Percentiles rank a stretch among this genome's conserved stretches.
These are phyloP conservation scores for Cheilosia urbana DNA, from an alignment of 2,888 invertebrate species.

Conservation along the genomic window DNA sequence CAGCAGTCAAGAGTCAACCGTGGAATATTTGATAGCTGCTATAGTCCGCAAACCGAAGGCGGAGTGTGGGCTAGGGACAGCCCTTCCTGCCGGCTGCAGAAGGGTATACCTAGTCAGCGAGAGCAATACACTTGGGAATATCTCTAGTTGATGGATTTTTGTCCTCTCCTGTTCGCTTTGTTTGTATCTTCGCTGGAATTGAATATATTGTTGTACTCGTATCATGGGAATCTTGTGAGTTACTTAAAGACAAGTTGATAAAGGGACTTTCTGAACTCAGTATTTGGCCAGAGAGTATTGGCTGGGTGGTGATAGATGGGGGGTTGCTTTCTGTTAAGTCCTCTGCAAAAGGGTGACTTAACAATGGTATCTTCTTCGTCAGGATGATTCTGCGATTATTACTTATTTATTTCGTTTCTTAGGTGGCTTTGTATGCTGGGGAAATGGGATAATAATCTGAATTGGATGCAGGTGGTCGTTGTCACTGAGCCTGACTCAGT, in stretches of 20 bases:
- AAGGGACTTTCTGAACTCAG: constrained; percentile 32
- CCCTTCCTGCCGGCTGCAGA: neutral
- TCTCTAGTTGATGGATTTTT: constrained; percentile 57
- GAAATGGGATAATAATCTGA: no score
- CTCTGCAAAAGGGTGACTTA: constrained; percentile 37
- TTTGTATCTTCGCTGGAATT: constrained; percentile 23
- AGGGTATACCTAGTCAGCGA: neutral
- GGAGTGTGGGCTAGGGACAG: neutral
- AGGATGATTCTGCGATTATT: neutral
- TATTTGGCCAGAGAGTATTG: constrained; percentile 26
- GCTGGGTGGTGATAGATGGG: constrained; percentile 1
- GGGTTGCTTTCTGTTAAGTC: constrained; percentile 35
- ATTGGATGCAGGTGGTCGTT: no score
- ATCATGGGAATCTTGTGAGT: constrained; percentile 53
- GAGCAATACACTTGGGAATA: constrained; percentile 63
- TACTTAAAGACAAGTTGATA: constrained; percentile 61
- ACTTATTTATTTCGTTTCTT: neutral
- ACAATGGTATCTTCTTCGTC: constrained; percentile 14
- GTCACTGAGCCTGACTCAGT: no score
- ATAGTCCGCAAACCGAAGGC: constrained; percentile 29
- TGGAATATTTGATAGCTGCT: constrained; percentile 67
- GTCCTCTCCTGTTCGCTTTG: constrained; percentile 15
- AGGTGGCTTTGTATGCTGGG: no score
- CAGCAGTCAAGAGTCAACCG: constrained; percentile 63
- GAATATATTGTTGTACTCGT: constrained; percentile 44